Evolutionary conservation across 35 echinoderm and acorn worm genomes (phyloP), one percentile per base, ranked within the genome.

Genomic region (Chiridota heheva): DNA sequence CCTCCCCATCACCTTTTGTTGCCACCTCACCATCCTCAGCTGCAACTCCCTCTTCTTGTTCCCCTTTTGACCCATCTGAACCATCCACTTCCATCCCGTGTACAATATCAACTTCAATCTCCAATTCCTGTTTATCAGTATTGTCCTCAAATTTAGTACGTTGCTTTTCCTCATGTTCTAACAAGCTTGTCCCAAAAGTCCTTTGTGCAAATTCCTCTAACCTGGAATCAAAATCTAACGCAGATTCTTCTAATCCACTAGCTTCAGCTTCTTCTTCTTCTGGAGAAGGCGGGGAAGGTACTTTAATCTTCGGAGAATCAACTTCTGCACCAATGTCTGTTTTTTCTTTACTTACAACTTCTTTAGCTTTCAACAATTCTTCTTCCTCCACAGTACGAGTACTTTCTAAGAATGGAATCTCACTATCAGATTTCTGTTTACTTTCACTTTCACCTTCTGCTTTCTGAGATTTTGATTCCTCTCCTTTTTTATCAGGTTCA

Each of bases 181-280:
- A 62, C 16, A 78, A 49, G 30, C 75, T 78, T 1, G 75, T 78
- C 18, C 75, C 75, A 55, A 78, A 78, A 1, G 75, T 35, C 36
- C 75, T 58, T 62, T 78, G 75, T 40, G 75, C 37, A 42, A 78
- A 78, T 57, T 78, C 75, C 47, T 78, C 75, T 20, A 78, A 26
- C 18, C 75, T 49, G 30, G 75, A 61, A 44, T 78, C 75, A 78
- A 78, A 78, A 42, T 78, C 75, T 24, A 78, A 31, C 20, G 36
- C 53, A 2, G 43, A 6, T 56, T 38, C 51, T 2, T 38, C 75
- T 31, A n/a, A n/a, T n/a, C n/a, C n/a, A n/a, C n/a, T n/a, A n/a
- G n/a, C n/a, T n/a, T n/a, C n/a, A n/a, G n/a, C n/a, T n/a, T n/a
- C n/a, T n/a, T n/a, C n/a, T n/a, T n/a, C n/a, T n/a, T n/a, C n/a